Evolutionary conservation across 2,797 vertebrate species (phyloP).

Genomic region (Crypturellus tataupa): DNA sequence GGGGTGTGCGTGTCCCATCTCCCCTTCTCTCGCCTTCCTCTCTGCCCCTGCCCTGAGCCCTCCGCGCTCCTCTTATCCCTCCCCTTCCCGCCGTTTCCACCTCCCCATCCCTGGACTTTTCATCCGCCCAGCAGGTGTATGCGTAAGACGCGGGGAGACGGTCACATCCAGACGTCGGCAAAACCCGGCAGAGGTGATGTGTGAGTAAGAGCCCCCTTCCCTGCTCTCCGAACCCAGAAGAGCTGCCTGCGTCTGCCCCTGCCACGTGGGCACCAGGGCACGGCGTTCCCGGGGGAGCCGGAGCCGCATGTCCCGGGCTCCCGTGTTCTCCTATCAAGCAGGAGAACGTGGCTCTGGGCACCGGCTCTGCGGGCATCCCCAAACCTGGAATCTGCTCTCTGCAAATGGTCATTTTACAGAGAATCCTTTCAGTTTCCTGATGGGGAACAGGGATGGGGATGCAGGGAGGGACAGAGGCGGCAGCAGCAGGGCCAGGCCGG

Average conservation of each 20-base stretch:
- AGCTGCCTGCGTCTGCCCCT: not conserved
- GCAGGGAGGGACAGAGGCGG: not conserved
- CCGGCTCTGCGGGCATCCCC: not conserved
- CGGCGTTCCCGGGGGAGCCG: not conserved
- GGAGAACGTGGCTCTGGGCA: not conserved
- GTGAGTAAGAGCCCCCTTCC: conserved; percentile 53
- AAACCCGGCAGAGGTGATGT: conserved; percentile 31
- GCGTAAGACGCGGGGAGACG: conserved; percentile 34
- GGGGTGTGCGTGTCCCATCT: not conserved
- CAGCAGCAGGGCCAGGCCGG: not conserved
- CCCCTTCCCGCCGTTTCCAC: not conserved
- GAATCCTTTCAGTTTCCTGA: not conserved
- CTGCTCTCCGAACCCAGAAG: not conserved
- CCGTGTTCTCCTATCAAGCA: not conserved
- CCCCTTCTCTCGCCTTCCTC: not conserved
- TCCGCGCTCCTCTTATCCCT: not conserved
- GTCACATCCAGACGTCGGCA: conserved; percentile 12
- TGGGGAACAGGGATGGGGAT: not conserved
- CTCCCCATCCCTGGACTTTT: conserved; percentile 36
- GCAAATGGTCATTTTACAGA: not conserved
- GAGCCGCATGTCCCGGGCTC: not conserved
- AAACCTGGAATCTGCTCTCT: not conserved
- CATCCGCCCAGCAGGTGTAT: conserved; percentile 39
- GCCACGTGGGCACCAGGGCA: fast-evolving
- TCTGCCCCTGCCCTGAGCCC: fast-evolving